Base-by-base conservation (phyloP, 2,113 vertebrate genomes). In the Lagopus leucura region DNA sequence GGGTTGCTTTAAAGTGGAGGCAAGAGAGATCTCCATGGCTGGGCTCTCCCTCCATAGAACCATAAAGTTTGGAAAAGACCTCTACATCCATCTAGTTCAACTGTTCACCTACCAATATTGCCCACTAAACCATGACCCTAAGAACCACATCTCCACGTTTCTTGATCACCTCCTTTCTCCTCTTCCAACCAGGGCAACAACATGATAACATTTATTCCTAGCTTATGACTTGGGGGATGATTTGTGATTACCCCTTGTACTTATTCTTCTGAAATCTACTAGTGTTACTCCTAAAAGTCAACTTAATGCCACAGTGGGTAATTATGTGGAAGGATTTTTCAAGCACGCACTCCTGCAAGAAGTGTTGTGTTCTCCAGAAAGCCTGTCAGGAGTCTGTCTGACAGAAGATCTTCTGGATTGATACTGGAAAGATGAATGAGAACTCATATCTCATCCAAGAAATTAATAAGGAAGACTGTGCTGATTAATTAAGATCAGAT, bases 241-340 rank as follows among this genome's bases (percentile, higher is more conserved):
- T 13, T 7, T 32, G 16, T 36, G 17, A 32, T 61, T 90, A 86
- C 19, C 30, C 34, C 84, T 82, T 76, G 7, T 27, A 15, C 4
- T 11, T 13, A 8, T 12, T 30, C 47, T 25, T 30, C 30, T 66
- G 64, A 63, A 24, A 27, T 86, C 13, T 48, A 71, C 70, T 63
- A 42, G 8, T 5, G 4, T 57, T 69, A 67, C 18, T 76, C 90
- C n/a, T 10, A 47, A 80, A 92, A 66, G n/a, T 48, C 43, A 83
- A 18, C 30, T 54, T 94, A 82, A 94, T 32, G 69, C 86, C 18
- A 30, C 21, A 70, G 36, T 78, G 5, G 60, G 47, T 81, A 75
- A 80, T 86, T 82, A 92, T 66, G 42, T 76, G 32, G 70, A 74
- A 86, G 87, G 61, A 79, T 18, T 96, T 95, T 95, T 76, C 64